Evolutionary conservation across 2,888 invertebrate species (phyloP), one percentile per base, ranked within the genome.

Genomic region (Himalopsyche japonica): DNA sequence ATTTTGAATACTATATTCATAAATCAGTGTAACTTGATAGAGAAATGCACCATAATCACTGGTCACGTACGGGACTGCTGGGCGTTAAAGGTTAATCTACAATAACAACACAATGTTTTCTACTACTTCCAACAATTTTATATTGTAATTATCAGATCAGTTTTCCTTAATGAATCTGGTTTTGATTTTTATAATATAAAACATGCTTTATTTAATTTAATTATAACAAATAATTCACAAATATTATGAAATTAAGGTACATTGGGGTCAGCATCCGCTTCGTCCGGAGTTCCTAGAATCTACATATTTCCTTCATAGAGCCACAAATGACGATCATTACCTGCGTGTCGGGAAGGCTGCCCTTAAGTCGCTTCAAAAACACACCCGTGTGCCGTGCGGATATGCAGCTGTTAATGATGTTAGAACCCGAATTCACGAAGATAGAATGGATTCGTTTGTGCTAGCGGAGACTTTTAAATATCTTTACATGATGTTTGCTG

Each of bases 401-500:
- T 99, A 97, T 91, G 99, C 99, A 0, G 98, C 98, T 2, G 97
- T 99, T n/a, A 98, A 97, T 88, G 98, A 99, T 90, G 97, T 99
- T 0, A 93, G 98, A 77, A 98, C 98, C 0, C 95, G 97, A 37
- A 94, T 94, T 85, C 97, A 98, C 89, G 98, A 99, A 89, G 98
- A 99, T 89, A 94, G 98, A 87, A 98, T 99, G 98, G 99, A 99
- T 90, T 99, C 99, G 0, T 99, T 98, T 91, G 98, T 99, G 0
- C 92, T 99, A 1, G 97, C 99, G 0, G 99, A 99, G 92, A 99
- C 99, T 0, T 97, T 99, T 89, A 99, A 99, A 90, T 99, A 99
- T 90, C 93, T 99, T 12, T 99, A 95, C 91, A 93, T 99, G 90
- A 91, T 99, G 84, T 99, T 99, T 90, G 95, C 98, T 48, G 96